Evolutionary conservation across 1,140 invertebrate species (phyloP).

Genomic region (Pemphigus obesinymphae): DNA sequence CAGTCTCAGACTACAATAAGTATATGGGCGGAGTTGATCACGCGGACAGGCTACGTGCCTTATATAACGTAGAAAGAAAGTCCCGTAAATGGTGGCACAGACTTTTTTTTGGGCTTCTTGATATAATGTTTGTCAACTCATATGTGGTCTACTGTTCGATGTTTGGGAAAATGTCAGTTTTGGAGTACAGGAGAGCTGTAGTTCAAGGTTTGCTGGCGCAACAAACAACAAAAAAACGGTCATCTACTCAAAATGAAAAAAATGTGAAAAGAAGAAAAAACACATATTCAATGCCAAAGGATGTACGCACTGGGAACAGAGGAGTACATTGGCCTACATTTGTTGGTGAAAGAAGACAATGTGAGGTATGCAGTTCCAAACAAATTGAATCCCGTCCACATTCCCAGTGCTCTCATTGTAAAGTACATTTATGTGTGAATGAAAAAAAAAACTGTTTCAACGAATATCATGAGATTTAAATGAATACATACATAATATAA

Average conservation of each 20-base stretch:
- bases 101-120: neutral
- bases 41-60: constrained; percentile 36
- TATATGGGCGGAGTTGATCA: constrained; percentile 48
- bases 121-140: neutral
- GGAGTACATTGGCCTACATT: neutral
- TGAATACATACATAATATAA: too few species aligned
- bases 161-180: neutral
- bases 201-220: neutral
- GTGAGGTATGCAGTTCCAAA: neutral
- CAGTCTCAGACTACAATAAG: constrained; percentile 47
- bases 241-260: neutral
- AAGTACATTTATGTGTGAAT: neutral
- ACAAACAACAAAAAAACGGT: neutral
- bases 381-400: neutral
- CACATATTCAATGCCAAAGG: neutral
- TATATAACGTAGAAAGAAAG: neutral
- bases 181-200: neutral
- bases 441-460: neutral
- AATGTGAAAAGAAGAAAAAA: neutral
- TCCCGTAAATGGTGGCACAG: neutral
- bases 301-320: neutral
- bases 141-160: neutral
- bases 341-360: neutral
- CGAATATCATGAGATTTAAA: neutral
- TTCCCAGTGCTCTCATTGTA: neutral